Conservation (phyloP, 1,140 invertebrate species). For the Drosophila pseudoananassae region DNA sequence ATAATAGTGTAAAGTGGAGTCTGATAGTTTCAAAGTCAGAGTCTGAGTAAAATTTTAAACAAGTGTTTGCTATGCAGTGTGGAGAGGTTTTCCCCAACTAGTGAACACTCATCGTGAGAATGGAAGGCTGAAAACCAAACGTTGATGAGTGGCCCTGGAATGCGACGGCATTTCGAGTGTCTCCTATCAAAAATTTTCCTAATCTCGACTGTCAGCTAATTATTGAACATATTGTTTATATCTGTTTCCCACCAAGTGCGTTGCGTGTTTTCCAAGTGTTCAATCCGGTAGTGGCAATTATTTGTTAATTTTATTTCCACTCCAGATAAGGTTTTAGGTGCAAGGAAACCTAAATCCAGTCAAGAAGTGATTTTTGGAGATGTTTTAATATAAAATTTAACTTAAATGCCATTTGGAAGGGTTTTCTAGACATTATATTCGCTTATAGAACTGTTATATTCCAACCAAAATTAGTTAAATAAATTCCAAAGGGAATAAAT, state of each 20-base stretch:
- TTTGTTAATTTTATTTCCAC: background rate
- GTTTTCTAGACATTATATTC: too few species aligned
- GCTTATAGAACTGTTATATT: too few species aligned
- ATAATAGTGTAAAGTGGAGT: conserved; percentile 21
- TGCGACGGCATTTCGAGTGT: conserved; percentile 50
- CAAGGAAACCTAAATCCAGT: background rate
- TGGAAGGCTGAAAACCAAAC: background rate
- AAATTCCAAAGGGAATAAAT: too few species aligned
- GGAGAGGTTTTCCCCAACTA: conserved; percentile 9
- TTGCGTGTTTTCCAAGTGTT: conserved; percentile 3
- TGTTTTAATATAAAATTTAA: too few species aligned
- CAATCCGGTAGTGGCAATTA: background rate
- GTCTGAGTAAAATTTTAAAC: conserved; percentile 12
- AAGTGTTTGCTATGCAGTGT: background rate
- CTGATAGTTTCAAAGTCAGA: conserved; percentile 15
- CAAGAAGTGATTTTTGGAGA: too few species aligned
- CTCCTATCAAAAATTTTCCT: background rate
- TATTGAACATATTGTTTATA: conserved; percentile 5
- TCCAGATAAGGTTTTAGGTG: background rate
- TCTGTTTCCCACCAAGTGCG: background rate
- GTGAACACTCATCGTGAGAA: conserved; percentile 26
- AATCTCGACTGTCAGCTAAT: conserved; percentile 23
- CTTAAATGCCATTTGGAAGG: too few species aligned
- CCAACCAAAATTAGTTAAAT: too few species aligned
- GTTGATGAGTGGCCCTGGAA: conserved; percentile 8